Percentiles rank a stretch among this genome's conserved stretches.
Evolutionary conservation across 2,888 invertebrate species (phyloP).

Genomic region (Elegia similella): DNA sequence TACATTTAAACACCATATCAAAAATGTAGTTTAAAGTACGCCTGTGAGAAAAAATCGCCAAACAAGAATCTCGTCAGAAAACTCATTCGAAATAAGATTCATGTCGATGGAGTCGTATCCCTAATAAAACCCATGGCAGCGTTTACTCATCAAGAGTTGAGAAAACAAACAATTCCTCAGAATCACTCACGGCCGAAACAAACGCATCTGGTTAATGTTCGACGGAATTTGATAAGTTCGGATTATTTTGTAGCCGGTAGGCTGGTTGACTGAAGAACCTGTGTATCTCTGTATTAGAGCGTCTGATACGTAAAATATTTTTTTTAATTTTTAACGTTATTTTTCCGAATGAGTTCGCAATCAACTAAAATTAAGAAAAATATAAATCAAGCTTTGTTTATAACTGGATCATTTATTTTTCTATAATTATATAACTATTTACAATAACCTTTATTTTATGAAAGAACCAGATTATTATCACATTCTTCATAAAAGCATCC

Average conservation of each 20-base stretch:
- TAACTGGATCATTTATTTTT: background rate
- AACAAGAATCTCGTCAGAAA: no score
- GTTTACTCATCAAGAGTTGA: slow-evolving; percentile 61
- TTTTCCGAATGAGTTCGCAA: no score
- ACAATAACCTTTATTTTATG: background rate
- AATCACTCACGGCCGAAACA: slow-evolving; percentile 43
- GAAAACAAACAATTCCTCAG: slow-evolving; percentile 58
- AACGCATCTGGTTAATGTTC: slow-evolving; percentile 12
- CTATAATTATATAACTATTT: background rate
- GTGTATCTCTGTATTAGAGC: background rate
- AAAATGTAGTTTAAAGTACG: no score
- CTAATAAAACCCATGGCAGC: slow-evolving; percentile 39
- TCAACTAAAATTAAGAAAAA: background rate
- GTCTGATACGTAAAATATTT: no score
- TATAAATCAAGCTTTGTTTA: background rate
- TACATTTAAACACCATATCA: no score
- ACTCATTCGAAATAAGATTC: slow-evolving; percentile 13
- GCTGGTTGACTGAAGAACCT: background rate
- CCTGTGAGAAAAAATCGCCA: no score
- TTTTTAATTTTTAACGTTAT: no score
- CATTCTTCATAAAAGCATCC: background rate
- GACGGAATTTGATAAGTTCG: slow-evolving; percentile 6
- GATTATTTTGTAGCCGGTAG: background rate
- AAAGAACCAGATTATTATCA: background rate
- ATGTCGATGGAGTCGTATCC: background rate